Evolutionary conservation across 2,113 vertebrate species (phyloP).

Genomic region (Pelecanoides urinatrix): DNA sequence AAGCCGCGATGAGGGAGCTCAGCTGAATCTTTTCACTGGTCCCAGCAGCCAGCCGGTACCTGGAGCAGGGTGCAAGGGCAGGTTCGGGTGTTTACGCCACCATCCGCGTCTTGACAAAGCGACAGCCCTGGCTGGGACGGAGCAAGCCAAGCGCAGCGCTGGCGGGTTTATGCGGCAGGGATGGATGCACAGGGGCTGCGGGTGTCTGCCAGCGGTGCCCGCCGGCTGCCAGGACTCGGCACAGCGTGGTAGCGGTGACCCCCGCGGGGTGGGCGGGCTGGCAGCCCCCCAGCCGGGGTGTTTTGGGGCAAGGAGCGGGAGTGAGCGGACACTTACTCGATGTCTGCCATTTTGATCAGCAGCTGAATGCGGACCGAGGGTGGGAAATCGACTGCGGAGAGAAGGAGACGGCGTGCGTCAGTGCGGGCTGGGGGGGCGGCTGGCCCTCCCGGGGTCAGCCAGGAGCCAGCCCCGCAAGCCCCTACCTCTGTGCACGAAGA

Average conservation of each 20-base stretch:
- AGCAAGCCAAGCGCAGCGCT: not conserved
- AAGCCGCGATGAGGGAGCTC: conserved; percentile 92
- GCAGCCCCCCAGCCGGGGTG: not conserved
- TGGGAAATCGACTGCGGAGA: conserved; percentile 89
- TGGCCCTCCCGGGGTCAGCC: not conserved
- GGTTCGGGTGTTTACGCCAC: not conserved
- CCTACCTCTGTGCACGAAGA: conserved; percentile 92
- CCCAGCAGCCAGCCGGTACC: conserved; percentile 89
- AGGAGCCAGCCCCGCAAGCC: fast-evolving
- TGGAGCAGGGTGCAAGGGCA: conserved; percentile 37
- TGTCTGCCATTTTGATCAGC: conserved; percentile 91
- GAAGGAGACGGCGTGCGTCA: fast-evolving
- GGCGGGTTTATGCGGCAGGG: not conserved
- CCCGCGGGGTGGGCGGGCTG: fast-evolving
- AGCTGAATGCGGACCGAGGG: conserved; percentile 85
- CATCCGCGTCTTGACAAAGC: fast-evolving
- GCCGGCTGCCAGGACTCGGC: fast-evolving
- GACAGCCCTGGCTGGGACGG: fast-evolving
- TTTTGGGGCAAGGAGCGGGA: not conserved
- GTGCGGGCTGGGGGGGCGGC: fast-evolving
- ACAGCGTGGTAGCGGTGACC: fast-evolving
- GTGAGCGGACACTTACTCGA: conserved; percentile 83
- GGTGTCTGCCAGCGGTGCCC: not conserved
- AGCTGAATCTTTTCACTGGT: conserved; percentile 96
- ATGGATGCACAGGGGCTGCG: fast-evolving